Base-by-base conservation (phyloP, 2,797 vertebrate species). In the Trichosurus vulpecula region DNA sequence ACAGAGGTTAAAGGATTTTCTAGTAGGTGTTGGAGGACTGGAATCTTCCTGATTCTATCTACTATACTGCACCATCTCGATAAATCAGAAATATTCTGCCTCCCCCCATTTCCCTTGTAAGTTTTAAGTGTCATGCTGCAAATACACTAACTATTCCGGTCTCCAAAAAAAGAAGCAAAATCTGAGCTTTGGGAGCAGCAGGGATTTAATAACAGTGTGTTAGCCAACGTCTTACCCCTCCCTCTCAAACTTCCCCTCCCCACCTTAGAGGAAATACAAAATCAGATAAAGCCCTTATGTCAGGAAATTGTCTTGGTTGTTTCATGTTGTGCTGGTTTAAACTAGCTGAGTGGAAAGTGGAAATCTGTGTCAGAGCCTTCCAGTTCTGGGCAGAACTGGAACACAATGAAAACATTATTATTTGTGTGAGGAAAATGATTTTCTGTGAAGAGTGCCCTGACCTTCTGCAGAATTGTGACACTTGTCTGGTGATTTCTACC, bases 221-320 rank as follows among this genome's bases (percentile, higher is more conserved):
- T 95, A 87, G 57, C 61, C 92, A 97, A 51, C 90, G 89, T 57
- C 16, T 57, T 41, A 8, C 16, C 61, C 61, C n/a, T 81, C 16
- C 66, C n/a, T 47, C 19, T 81, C n/a, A 41, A 81, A 81, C 19
- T 16, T 81, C 66, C 66, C n/a, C 66, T 81, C 41, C 66, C 16
- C n/a, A 81, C 14, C 51, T 94, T 92, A 96, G 91, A 95, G 41
- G 94, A 95, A 91, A 92, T 51, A 58, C 81, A 55, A 95, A 14
- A 91, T 92, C 90, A 58, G 55, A 92, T 27, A 74, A 92, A 95
- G n/a, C 66, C 96, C 95, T 94, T 92, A 57, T 94, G 91, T 97
- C 92, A 96, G 94, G 95, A 98, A 93, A 97, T 91, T 92, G 0
- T 93, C 14, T 96, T 97, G 94, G 35, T 92, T 52, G 81, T 96